Evolutionary conservation across 2,113 vertebrate species (phyloP).

Genomic region (Brienomyrus longianalis): DNA sequence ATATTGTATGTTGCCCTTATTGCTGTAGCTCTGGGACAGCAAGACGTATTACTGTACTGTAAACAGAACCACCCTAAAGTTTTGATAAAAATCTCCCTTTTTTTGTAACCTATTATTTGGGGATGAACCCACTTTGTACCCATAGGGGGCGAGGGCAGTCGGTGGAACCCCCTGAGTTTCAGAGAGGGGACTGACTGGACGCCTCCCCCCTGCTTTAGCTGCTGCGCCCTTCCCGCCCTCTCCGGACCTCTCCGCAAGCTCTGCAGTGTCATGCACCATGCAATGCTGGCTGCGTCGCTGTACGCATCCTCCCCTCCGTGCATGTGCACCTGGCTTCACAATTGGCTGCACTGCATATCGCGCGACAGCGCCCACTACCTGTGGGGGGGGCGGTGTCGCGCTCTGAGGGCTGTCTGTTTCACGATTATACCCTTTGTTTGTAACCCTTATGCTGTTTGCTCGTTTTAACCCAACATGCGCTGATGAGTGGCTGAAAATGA

Average conservation of each 20-base stretch:
- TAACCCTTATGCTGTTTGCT: constrained; percentile 2
- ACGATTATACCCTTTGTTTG: background rate
- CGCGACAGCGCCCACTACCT: background rate
- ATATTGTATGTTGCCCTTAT: background rate
- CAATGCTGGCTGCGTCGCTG: background rate
- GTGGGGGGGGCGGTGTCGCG: background rate
- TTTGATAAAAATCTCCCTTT: constrained; percentile 14
- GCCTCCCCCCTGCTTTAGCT: background rate
- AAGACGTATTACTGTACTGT: constrained; percentile 13
- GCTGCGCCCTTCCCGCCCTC: background rate
- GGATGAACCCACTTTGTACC: background rate
- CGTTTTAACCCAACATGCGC: background rate
- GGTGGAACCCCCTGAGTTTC: background rate
- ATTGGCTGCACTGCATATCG: background rate
- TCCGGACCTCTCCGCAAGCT: constrained; percentile 1
- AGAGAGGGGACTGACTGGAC: background rate
- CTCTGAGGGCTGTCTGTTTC: background rate
- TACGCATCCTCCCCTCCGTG: background rate
- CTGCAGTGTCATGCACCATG: background rate
- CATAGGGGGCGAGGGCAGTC: background rate
- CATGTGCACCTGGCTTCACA: background rate
- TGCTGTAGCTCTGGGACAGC: background rate
- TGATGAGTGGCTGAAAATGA: background rate
- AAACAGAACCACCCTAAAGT: constrained; percentile 16
- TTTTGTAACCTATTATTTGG: constrained; percentile 17